phyloP scores from a whole-genome alignment of 2,888 invertebrate species.

The Dilophus febrilis region DNA sequence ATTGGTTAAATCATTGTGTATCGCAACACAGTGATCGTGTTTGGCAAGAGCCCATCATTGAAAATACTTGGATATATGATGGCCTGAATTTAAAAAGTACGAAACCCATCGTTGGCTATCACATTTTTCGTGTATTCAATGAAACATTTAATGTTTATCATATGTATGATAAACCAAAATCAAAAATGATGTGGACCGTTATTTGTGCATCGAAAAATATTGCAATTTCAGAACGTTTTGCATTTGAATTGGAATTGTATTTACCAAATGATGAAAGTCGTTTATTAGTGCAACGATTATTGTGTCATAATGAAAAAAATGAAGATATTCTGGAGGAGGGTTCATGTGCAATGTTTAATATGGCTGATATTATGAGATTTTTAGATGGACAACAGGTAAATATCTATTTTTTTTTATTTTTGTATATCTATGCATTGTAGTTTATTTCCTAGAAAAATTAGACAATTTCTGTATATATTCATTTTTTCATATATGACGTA shows the following conservation, averaged over 20 bases:
- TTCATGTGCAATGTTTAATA: constrained; percentile 22
- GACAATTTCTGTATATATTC: too few species aligned
- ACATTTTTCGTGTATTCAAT: constrained; percentile 23
- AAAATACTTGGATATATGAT: constrained; percentile 18
- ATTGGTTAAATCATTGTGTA: constrained; percentile 45
- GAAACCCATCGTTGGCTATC: constrained; percentile 25
- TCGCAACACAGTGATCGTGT: constrained; percentile 34
- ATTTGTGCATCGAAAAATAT: constrained; percentile 21
- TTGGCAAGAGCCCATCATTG: constrained; percentile 13
- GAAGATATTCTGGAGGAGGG: constrained; percentile 25
- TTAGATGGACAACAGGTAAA: constrained; percentile 20
- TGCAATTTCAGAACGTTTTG: constrained; percentile 22
- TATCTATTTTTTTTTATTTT: too few species aligned
- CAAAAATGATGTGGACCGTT: constrained; percentile 23
- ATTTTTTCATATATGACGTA: too few species aligned
- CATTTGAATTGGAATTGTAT: constrained; percentile 25
- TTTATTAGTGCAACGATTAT: constrained; percentile 25
- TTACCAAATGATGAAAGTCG: constrained; percentile 23
- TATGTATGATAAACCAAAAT: constrained; percentile 20
- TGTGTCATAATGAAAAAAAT: constrained; percentile 28
- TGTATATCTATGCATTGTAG: too few species aligned
- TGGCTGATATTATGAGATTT: constrained; percentile 23
- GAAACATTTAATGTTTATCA: constrained; percentile 30
- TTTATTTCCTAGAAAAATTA: too few species aligned
- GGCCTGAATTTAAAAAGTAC: constrained; percentile 8